Evolutionary conservation across 2,888 invertebrate genomes (phyloP), one percentile per base, ranked within the genome.

Genomic region (Euclidia mi): DNA sequence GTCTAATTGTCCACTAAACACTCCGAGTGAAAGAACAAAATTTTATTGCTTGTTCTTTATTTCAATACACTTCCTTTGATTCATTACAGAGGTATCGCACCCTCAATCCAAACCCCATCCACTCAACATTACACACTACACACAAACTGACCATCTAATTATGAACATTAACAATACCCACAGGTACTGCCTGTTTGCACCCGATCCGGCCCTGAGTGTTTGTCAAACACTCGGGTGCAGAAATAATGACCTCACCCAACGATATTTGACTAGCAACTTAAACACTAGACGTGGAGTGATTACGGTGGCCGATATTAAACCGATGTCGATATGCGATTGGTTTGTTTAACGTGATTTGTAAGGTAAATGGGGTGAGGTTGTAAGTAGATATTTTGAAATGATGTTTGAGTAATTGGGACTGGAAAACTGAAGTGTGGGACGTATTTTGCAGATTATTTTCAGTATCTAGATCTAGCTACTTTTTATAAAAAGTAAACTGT

Each of bases 181-280:
- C 49, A 51, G 55, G 50, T 43, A 20, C 17, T 7, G 17, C 29
- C 35, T 44, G 58, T 60, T 58, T 61, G 47, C 56, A 32, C 59
- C 50, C 62, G 56, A 61, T 65, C 42, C 57, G 62, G 48, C 64
- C 61, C 53, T 65, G 40, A 64, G 68, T 81, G 81, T 82, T 78
- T 81, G 77, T 50, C 37, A 25, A 60, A 70, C 79, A 67, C 81
- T 83, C 65, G 40, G 66, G 57, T 57, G 72, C 62, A 68, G 78
- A 78, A 80, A 79, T 85, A 85, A 85, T 85, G 78, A 80, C 76
- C 79, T 76, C 78, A 63, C 74, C 80, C 79, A 81, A 76, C 79
- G 71, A 77, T 80, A 75, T 81, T 78, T 76, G 78, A 71, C 65
- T 49, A 72, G 53, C 60, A 68, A 67, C 74, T 66, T 63, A 64